Percentiles rank a stretch among this genome's conserved stretches.
These are phyloP conservation scores for Xiphorhynchus erythropygius DNA, from an alignment of 2,797 vertebrate species.

Conservation along the genomic window DNA sequence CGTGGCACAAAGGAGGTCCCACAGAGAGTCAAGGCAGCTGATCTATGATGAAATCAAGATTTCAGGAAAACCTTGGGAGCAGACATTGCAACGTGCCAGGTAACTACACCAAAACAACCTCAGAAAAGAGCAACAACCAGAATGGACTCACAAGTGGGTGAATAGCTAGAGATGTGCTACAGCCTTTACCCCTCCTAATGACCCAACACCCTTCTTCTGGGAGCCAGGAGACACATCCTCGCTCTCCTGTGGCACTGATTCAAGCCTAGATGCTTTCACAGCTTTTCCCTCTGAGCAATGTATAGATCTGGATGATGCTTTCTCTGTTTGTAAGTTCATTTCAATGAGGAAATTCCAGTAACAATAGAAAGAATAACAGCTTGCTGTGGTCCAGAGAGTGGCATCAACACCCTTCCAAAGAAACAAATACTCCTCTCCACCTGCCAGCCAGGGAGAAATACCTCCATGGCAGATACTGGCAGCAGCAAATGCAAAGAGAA, in stretches of 20 bases:
- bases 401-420: not conserved
- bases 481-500: not conserved
- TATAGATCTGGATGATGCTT: not conserved
- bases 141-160: not conserved
- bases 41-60: not conserved
- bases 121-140: not conserved
- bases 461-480: not conserved
- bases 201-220: not conserved
- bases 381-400: not conserved
- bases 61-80: not conserved
- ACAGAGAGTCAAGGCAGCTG: accelerated
- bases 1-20: not conserved
- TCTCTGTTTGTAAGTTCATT: not conserved
- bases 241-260: not conserved
- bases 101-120: not conserved
- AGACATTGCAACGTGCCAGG: accelerated
- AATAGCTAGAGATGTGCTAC: not conserved
- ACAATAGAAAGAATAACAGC: not conserved
- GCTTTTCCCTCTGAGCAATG: not conserved
- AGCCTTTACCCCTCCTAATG: not conserved
- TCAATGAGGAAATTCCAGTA: not conserved
- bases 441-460: not conserved
- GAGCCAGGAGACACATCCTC: not conserved
- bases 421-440: not conserved
- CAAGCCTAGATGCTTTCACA: not conserved